Evolutionary conservation across 1,140 invertebrate species (phyloP).

Genomic region (Lethocerus indicus): DNA sequence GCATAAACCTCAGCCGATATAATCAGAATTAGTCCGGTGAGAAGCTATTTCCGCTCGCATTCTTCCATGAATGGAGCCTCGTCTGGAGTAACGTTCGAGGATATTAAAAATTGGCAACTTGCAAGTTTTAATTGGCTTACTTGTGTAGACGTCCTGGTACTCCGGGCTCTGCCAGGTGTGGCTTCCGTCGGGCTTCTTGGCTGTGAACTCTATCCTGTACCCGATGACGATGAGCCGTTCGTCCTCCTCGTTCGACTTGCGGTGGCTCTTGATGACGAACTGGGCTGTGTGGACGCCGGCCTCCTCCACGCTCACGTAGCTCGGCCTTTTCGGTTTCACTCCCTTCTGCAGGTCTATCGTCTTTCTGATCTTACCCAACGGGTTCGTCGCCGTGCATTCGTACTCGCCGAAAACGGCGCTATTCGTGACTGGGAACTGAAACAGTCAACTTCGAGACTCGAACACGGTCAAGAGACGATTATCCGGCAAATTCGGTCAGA

Average conservation of each 20-base stretch:
- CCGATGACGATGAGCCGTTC: slow-evolving; percentile 1
- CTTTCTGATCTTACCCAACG: slow-evolving; percentile 3
- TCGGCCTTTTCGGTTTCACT: slow-evolving; percentile 1
- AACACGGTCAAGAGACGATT: no score
- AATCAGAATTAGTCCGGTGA: no score
- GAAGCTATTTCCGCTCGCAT: no score
- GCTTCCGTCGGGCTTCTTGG: background rate
- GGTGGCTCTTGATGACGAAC: background rate
- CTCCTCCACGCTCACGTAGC: background rate
- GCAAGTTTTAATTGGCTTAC: no score
- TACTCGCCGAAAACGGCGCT: slow-evolving; percentile 3
- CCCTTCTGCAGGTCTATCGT: slow-evolving; percentile 4
- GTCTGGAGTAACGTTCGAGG: no score
- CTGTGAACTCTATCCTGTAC: slow-evolving; percentile 1
- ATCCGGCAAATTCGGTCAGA: no score
- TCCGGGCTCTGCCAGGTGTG: background rate
- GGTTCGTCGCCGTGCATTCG: slow-evolving; percentile 5
- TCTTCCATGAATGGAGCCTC: no score
- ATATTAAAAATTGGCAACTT: no score
- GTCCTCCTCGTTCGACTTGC: background rate
- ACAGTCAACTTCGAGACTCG: background rate
- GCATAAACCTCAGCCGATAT: no score
- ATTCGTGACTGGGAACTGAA: slow-evolving; percentile 7
- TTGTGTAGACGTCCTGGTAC: background rate
- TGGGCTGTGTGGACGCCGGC: background rate